Evolutionary conservation across 2,113 vertebrate species (phyloP).

Genomic region (Melanocharis versteri): DNA sequence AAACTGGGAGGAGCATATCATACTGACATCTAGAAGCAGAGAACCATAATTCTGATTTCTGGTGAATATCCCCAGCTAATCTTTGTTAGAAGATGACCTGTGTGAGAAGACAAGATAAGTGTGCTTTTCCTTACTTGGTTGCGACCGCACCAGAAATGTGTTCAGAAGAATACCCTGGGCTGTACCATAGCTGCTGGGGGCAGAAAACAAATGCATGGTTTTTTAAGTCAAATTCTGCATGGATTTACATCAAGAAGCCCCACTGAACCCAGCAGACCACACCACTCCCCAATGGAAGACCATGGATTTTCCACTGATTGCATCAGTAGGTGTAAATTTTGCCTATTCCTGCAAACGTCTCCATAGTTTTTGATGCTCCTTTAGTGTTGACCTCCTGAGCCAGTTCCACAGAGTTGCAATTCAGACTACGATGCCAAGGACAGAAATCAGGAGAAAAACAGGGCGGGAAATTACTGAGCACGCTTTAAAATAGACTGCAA

Average conservation of each 20-base stretch:
- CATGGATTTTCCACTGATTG: background rate
- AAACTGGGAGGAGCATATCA: background rate
- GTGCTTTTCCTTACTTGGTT: background rate
- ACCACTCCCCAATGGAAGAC: background rate
- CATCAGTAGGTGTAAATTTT: background rate
- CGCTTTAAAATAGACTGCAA: background rate
- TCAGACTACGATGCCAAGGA: background rate
- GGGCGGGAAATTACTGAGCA: background rate
- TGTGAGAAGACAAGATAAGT: background rate
- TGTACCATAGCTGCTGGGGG: background rate
- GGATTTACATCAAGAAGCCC: background rate
- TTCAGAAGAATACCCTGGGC: background rate
- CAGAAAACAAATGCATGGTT: background rate
- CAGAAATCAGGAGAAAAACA: background rate
- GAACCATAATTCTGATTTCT: background rate
- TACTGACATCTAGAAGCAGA: background rate
- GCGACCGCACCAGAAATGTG: background rate
- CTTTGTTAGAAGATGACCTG: background rate
- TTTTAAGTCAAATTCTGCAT: background rate
- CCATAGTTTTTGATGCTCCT: background rate
- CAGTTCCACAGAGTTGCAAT: background rate
- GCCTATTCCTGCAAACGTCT: background rate
- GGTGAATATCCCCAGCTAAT: background rate
- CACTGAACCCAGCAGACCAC: background rate
- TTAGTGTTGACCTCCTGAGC: background rate